These are phyloP conservation scores for Chiloscyllium punctatum DNA, from an alignment of 2,797 vertebrate genomes.

Conservation along the genomic window DNA sequence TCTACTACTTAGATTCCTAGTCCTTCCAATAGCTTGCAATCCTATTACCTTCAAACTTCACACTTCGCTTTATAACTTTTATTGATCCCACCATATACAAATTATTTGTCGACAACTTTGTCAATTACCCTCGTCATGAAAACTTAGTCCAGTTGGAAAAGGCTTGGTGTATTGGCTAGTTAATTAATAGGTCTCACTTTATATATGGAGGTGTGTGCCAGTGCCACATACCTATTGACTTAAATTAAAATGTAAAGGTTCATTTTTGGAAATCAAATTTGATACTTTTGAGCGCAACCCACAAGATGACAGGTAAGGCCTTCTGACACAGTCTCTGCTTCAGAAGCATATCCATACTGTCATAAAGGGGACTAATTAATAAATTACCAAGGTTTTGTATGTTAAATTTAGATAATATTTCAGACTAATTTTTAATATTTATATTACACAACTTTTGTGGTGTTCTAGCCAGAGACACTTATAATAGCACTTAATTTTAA, in stretches of 20 bases:
- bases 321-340: neutral
- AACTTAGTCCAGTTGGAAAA: neutral
- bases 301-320: too few species aligned
- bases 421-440: neutral
- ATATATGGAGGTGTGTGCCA: neutral
- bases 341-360: neutral
- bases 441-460: neutral
- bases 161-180: neutral
- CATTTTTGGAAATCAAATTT: neutral
- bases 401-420: neutral
- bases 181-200: neutral
- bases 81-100: neutral
- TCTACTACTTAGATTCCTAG: neutral
- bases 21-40: neutral
- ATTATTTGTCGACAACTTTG: slow-evolving; percentile 8
- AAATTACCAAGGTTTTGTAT: neutral
- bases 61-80: neutral
- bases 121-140: neutral
- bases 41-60: neutral
- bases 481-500: too few species aligned
- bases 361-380: neutral
- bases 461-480: neutral
- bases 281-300: neutral
- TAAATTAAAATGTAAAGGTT: neutral
- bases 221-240: neutral